Conservation (phyloP, 2,113 vertebrate species). For the Etheostoma cragini region DNA sequence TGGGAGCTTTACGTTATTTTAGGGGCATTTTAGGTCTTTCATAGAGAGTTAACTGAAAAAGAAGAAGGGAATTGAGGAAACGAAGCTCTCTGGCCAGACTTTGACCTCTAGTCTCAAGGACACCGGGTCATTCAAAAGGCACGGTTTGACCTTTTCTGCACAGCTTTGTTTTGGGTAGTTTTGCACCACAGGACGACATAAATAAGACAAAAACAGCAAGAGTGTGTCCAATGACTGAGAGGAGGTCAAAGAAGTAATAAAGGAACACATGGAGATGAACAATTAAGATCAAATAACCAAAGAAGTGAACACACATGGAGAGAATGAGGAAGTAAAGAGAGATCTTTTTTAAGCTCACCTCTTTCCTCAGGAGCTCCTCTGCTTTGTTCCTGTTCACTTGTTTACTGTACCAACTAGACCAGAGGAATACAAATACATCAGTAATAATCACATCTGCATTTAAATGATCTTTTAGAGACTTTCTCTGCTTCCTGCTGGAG, state of each 20-base stretch:
- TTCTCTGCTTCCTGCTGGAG: neutral
- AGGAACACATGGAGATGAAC: neutral
- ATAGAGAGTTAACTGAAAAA: neutral
- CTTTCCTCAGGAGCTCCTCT: conserved; percentile 91
- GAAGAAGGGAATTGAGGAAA: neutral
- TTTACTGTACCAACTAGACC: conserved; percentile 91
- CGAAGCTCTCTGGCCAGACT: neutral
- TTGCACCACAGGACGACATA: neutral
- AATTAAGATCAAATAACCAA: neutral
- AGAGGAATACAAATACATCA: conserved; percentile 25
- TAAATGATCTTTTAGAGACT: neutral
- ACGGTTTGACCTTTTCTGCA: neutral
- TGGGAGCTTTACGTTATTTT: too few relatives aligned
- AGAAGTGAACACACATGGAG: neutral
- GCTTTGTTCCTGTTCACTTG: conserved; percentile 92
- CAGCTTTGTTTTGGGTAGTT: neutral
- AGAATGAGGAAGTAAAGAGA: too few relatives aligned
- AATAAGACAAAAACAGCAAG: too few relatives aligned
- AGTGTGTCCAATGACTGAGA: too few relatives aligned
- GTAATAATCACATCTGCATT: neutral
- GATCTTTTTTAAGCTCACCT: conserved; percentile 77
- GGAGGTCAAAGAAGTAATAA: neutral
- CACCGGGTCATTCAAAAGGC: neutral
- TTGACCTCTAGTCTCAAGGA: neutral
- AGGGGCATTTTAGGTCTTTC: neutral